A percentile compares a stretch with the other conserved stretches of the same genome.
Evolutionary conservation across 2,797 vertebrate species (phyloP).

Genomic region (Lateolabrax maculatus): DNA sequence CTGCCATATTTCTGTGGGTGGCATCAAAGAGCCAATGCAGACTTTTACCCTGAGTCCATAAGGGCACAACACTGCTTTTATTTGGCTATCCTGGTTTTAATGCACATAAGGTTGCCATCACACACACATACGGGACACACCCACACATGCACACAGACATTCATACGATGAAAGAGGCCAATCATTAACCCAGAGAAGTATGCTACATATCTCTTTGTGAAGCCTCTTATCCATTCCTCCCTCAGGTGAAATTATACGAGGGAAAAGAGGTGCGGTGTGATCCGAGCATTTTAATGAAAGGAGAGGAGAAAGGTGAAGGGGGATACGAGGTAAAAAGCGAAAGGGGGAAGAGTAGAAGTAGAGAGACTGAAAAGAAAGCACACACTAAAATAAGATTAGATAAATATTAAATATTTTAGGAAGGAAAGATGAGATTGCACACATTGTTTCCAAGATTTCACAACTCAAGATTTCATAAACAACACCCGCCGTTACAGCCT

Average conservation of each 20-base stretch:
- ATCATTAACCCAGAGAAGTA: constrained; percentile 55
- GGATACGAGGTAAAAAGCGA: background rate
- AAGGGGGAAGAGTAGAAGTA: background rate
- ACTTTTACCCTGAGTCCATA: constrained; percentile 46
- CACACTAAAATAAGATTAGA: constrained; percentile 16
- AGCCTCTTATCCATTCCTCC: constrained; percentile 11
- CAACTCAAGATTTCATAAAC: constrained; percentile 40
- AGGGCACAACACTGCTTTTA: constrained; percentile 47
- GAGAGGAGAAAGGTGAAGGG: background rate
- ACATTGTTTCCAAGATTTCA: constrained; percentile 50
- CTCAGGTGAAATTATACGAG: background rate
- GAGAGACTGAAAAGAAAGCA: background rate
- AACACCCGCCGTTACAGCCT: background rate
- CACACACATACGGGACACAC: background rate
- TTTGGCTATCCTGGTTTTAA: constrained; percentile 36
- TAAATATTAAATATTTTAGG: background rate
- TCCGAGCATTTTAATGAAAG: background rate
- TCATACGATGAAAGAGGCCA: constrained; percentile 23
- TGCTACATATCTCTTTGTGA: constrained; percentile 14
- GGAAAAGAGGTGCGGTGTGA: background rate
- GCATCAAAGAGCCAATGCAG: constrained; percentile 24
- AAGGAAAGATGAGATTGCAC: background rate
- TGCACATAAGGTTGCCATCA: constrained; percentile 12
- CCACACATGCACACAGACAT: background rate
- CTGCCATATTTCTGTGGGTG: constrained; percentile 7